Evolutionary conservation across 2,113 vertebrate species (phyloP).

Genomic region (Centropus unirufus): DNA sequence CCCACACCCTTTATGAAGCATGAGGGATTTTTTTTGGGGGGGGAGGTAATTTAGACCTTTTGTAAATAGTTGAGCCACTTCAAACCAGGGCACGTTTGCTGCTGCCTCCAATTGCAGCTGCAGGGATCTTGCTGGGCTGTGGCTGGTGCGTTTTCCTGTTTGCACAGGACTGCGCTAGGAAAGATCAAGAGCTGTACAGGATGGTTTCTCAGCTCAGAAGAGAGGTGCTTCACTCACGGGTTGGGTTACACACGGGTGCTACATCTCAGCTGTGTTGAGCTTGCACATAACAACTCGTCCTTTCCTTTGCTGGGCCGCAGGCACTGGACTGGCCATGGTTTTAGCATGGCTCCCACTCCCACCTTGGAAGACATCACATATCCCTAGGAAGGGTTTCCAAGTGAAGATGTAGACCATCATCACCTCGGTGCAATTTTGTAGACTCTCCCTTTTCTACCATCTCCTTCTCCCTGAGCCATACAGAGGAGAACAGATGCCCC

Average conservation of each 20-base stretch:
- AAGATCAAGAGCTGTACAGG: neutral
- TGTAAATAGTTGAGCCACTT: neutral
- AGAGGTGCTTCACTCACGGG: neutral
- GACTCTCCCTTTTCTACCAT: neutral
- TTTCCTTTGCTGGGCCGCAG: neutral
- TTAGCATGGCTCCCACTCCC: too few species aligned
- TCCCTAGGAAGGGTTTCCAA: neutral
- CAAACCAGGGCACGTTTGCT: neutral
- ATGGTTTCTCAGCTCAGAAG: neutral
- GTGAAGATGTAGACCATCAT: neutral
- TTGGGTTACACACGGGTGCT: accelerated
- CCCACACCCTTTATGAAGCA: neutral
- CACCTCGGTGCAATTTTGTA: neutral
- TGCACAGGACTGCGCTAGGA: neutral
- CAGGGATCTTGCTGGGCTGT: neutral
- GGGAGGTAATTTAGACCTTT: neutral
- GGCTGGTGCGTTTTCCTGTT: neutral
- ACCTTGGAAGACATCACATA: neutral
- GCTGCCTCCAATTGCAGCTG: neutral
- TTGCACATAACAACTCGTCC: neutral
- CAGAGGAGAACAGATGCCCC: accelerated
- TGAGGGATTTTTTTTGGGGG: neutral
- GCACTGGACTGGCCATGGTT: neutral
- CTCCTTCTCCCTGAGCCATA: neutral
- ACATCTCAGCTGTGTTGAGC: neutral